phyloP scores from a whole-genome alignment of 2,113 vertebrate species.

The Hypomesus transpacificus region DNA sequence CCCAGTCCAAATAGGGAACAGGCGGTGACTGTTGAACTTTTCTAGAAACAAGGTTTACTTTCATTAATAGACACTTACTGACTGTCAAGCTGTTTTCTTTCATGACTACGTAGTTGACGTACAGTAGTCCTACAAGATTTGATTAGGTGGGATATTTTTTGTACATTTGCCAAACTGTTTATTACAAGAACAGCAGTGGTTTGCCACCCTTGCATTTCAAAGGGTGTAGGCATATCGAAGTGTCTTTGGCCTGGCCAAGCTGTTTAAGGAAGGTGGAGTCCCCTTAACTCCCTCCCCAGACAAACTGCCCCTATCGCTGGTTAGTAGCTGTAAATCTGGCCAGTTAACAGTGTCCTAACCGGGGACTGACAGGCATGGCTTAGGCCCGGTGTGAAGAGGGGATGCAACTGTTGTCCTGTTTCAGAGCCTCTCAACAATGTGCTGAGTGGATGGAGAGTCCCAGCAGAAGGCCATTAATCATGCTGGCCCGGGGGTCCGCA shows the following conservation, averaged over 20 bases:
- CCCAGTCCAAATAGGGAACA: neutral
- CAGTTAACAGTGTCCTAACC: conserved; percentile 76
- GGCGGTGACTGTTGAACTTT: neutral
- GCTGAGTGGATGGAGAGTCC: conserved; percentile 76
- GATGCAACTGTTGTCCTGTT: conserved; percentile 81
- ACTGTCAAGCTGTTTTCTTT: conserved; percentile 31
- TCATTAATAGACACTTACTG: conserved; percentile 13
- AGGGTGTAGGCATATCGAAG: neutral
- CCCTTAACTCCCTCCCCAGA: conserved; percentile 26
- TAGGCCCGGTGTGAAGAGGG: conserved; percentile 72
- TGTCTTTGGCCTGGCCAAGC: conserved; percentile 18
- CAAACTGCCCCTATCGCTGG: conserved; percentile 65
- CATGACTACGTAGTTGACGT: too few species aligned
- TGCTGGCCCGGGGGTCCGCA: conserved; percentile 32
- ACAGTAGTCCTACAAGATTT: too few species aligned
- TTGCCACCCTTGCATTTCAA: neutral
- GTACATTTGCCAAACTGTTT: too few species aligned
- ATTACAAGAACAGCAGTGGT: neutral
- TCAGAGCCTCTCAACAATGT: conserved; percentile 76
- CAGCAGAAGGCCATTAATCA: conserved; percentile 79
- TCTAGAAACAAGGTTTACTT: neutral
- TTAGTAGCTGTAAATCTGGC: conserved; percentile 81
- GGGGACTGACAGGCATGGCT: conserved; percentile 77
- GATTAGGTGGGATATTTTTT: too few species aligned
- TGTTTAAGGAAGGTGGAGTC: conserved; percentile 53